A percentile compares a stretch with the other conserved stretches of the same genome.
phyloP scores from a whole-genome alignment of 2,888 invertebrate genomes.

The Leucozona laternaria region DNA sequence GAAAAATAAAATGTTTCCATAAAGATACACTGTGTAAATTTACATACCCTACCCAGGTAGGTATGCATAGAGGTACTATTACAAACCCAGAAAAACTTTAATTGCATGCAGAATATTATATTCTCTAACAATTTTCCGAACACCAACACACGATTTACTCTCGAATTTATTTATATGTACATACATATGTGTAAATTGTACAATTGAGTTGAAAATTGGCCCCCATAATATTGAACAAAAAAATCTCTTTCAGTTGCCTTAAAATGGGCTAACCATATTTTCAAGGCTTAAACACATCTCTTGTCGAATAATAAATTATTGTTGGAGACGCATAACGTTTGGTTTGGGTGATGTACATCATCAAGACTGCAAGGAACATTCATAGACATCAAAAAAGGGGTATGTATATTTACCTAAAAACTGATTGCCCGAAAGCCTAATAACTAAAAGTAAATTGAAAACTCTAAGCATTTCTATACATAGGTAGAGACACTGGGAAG shows the following conservation, averaged over 20 bases:
- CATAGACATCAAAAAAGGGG: not conserved
- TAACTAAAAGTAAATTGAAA: slow-evolving; percentile 74
- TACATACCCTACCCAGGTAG: not conserved
- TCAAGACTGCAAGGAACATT: not conserved
- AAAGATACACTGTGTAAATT: not conserved
- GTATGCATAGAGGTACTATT: too few species aligned
- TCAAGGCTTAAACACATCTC: not conserved
- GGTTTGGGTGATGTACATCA: not conserved
- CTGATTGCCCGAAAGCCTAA: slow-evolving; percentile 38
- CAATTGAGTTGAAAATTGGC: slow-evolving; percentile 34
- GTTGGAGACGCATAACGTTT: slow-evolving; percentile 16
- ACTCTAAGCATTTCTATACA: slow-evolving; percentile 65
- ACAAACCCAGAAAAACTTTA: slow-evolving; percentile 36
- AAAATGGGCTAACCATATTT: not conserved
- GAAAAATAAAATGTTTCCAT: not conserved
- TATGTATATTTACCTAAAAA: not conserved
- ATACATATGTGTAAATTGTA: not conserved
- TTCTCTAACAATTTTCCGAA: slow-evolving; percentile 45
- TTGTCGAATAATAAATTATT: slow-evolving; percentile 49
- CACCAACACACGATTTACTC: slow-evolving; percentile 51
- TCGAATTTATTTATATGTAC: not conserved
- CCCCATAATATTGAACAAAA: not conserved
- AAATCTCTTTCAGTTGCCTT: too few species aligned
- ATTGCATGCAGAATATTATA: slow-evolving; percentile 57
- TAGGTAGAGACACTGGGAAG: too few species aligned